Conservation (phyloP, 2,113 vertebrate species). For the Thunnus maccoyii region DNA sequence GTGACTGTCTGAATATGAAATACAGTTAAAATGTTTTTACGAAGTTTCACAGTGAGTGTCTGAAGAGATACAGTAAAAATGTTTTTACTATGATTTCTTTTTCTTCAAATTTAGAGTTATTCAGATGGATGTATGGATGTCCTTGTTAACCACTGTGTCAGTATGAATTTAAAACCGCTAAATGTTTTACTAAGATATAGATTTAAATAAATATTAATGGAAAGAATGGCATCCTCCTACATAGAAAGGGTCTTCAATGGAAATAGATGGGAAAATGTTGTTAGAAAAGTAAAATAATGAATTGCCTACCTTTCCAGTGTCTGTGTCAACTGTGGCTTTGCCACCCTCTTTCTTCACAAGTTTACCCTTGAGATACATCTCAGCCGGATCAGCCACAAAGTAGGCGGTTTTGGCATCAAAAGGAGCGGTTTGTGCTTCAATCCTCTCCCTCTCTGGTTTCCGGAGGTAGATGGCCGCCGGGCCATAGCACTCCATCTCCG, state of each 20-base stretch:
- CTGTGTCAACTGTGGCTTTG: slow-evolving; percentile 71
- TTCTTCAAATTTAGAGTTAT: too few relatives aligned
- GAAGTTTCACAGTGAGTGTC: too few relatives aligned
- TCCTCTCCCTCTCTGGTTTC: slow-evolving; percentile 72
- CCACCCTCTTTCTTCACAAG: slow-evolving; percentile 66
- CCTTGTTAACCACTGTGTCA: too few relatives aligned
- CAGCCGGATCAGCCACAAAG: slow-evolving; percentile 55
- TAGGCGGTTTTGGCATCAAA: slow-evolving; percentile 77
- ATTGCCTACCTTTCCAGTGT: slow-evolving; percentile 53
- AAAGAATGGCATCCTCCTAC: too few relatives aligned
- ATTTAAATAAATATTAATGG: too few relatives aligned
- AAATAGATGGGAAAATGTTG: too few relatives aligned
- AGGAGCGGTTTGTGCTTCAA: slow-evolving; percentile 68
- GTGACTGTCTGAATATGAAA: slow-evolving; percentile 71
- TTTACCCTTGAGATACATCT: slow-evolving; percentile 76
- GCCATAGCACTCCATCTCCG: slow-evolving; percentile 75
- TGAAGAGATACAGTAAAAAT: too few relatives aligned
- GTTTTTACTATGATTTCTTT: neutral
- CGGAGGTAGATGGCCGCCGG: slow-evolving; percentile 68
- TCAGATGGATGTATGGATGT: too few relatives aligned
- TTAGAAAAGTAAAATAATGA: too few relatives aligned
- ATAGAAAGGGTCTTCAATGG: neutral
- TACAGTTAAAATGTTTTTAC: neutral
- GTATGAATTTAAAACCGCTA: too few relatives aligned
- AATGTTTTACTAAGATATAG: too few relatives aligned